Evolutionary conservation across 2,888 invertebrate species (phyloP), one percentile per base, ranked within the genome.

Genomic region (Melipona beecheii): DNA sequence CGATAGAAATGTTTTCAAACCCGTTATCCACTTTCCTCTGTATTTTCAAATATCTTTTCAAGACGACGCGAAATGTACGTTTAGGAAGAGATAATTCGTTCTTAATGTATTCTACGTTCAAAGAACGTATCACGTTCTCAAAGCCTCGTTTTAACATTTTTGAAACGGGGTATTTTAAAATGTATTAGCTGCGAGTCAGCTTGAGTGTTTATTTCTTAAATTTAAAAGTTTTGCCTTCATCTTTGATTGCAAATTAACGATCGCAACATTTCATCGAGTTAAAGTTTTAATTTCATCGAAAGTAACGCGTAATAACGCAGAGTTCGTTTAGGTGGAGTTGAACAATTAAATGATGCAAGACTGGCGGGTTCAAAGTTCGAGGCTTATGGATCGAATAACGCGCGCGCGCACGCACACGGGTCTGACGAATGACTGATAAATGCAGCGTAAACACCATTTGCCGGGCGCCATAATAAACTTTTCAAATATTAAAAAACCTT

Each of bases 401-500:
- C n/a, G n/a, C n/a, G n/a, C 17, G 24, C 2, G 13, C 15, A 17
- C 64, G n/a, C n/a, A n/a, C n/a, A n/a, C 27, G 15, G 24, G n/a
- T 24, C 74, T 60, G 78, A 74, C 52, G 60, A 68, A 52, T 52
- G 58, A 74, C 52, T 78, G 74, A 74, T 74, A 78, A 74, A 78
- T 54, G 50, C 66, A 68, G 36, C n/a, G 13, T 74, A 74, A 74
- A 66, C 60, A 21, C 36, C 52, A 31, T 19, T 73, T 54, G 43
- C 52, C 19, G 11, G 24, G 2, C 27, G 54, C 11, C 80, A 58
- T 76, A 73, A 73, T 73, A 70, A 73, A 56, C 66, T 71, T 76
- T 80, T 80, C 69, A 72, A 83, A 81, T 77, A 76, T 83, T 83
- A 84, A 82, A 81, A 81, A 70, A 75, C 81, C 65, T 78, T 68